phyloP scores from a whole-genome alignment of 2,797 vertebrate species.

The Cuniculus paca region DNA sequence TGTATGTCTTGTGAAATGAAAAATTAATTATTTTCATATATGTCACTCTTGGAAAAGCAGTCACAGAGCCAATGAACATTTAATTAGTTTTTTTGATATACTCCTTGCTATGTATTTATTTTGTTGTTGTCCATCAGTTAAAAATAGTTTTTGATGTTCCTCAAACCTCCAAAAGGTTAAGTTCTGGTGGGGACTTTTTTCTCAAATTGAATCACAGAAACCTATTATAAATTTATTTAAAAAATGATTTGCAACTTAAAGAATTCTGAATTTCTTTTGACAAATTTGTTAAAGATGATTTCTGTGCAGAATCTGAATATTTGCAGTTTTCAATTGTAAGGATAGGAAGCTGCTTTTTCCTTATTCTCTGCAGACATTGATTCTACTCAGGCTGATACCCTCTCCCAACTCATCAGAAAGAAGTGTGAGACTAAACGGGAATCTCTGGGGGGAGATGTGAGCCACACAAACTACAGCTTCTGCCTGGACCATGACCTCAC shows the following conservation, averaged over 20 bases:
- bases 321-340: constrained; percentile 15
- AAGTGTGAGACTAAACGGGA: neutral
- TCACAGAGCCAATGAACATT: constrained; percentile 59
- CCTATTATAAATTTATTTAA: constrained; percentile 29
- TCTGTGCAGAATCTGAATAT: constrained; percentile 24
- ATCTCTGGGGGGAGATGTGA: neutral
- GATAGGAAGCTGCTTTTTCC: neutral
- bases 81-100: constrained; percentile 51
- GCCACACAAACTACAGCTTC: neutral
- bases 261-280: constrained; percentile 46
- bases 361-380: neutral
- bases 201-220: constrained; percentile 12
- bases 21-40: constrained; percentile 70
- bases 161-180: constrained; percentile 21
- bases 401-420: constrained; percentile 20
- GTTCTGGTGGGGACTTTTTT: constrained; percentile 1
- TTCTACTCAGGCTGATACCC: neutral
- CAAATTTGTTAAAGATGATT: neutral
- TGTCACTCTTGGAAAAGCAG: constrained; percentile 62
- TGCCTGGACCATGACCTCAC: neutral
- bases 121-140: constrained; percentile 64
- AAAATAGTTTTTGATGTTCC: constrained; percentile 49
- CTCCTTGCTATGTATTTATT: constrained; percentile 55
- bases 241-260: constrained; percentile 18
- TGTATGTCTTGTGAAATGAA: constrained; percentile 59